phyloP scores from a whole-genome alignment of 2,797 vertebrate genomes.

The Hybognathus amarus region DNA sequence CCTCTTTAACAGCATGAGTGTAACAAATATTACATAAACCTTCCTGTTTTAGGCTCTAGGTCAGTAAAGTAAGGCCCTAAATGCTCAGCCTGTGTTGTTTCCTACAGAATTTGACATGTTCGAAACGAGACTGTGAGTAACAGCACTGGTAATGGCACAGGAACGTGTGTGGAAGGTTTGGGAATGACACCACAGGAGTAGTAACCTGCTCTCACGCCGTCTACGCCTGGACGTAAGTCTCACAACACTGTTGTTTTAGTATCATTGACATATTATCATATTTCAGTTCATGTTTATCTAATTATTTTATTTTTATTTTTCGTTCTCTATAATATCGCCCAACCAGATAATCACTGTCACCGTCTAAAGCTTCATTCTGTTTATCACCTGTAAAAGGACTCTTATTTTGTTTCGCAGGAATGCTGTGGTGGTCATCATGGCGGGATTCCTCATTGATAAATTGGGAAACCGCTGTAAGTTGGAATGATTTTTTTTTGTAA shows the following conservation, averaged over 20 bases:
- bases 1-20: not conserved
- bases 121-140: constrained; percentile 72
- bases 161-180: constrained; percentile 77
- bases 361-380: not conserved
- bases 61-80: not conserved
- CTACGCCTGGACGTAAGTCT: constrained; percentile 81
- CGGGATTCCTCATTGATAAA: constrained; percentile 86
- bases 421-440: constrained; percentile 82
- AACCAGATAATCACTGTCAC: not conserved
- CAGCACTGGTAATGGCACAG: constrained; percentile 69
- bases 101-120: constrained; percentile 77
- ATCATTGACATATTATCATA: not conserved
- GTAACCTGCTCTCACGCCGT: constrained; percentile 84
- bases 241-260: constrained; percentile 19
- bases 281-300: not conserved
- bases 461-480: constrained; percentile 84
- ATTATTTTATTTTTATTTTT: not conserved
- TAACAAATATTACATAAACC: not conserved
- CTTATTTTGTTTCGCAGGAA: constrained; percentile 72
- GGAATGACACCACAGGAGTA: constrained; percentile 85
- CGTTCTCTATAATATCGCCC: not conserved
- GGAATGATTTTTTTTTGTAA: not conserved
- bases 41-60: not conserved
- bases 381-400: no score
- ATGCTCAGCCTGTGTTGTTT: not conserved